Percentiles rank a stretch among this genome's conserved stretches.
These are phyloP conservation scores for Tauraco erythrolophus DNA, from an alignment of 2,113 vertebrate species.

Conservation along the genomic window DNA sequence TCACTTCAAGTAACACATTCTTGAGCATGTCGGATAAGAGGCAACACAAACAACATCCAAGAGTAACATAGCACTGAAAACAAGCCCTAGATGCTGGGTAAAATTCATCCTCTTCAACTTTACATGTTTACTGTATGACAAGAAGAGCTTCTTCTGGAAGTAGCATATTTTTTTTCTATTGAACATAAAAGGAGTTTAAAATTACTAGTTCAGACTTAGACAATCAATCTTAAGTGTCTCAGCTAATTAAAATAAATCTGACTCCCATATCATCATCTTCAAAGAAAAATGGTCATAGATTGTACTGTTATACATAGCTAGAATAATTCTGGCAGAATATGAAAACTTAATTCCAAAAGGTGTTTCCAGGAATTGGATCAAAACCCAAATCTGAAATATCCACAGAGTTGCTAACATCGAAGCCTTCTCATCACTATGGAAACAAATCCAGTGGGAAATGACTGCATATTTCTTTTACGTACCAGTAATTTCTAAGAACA, in stretches of 20 bases:
- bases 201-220: not conserved
- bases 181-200: not conserved
- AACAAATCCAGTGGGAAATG: conserved; percentile 34
- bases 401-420: not conserved
- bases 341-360: not conserved
- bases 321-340: not conserved
- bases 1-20: not conserved
- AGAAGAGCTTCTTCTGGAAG: not conserved
- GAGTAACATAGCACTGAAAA: not conserved
- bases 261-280: not conserved
- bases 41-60: not conserved
- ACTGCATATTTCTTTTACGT: conserved; percentile 29
- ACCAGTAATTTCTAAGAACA: conserved; percentile 39
- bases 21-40: not conserved
- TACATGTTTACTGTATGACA: not conserved
- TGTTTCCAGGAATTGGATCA: conserved; percentile 3
- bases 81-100: not conserved
- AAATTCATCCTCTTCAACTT: not conserved
- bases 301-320: not conserved
- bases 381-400: not conserved
- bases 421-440: conserved; percentile 5
- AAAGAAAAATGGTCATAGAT: not conserved
- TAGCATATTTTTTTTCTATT: not conserved
- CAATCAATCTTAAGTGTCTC: not conserved
- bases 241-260: not conserved